Evolutionary conservation across 2,113 vertebrate genomes (phyloP), one percentile per base, ranked within the genome.

Genomic region (Colinus virginianus): DNA sequence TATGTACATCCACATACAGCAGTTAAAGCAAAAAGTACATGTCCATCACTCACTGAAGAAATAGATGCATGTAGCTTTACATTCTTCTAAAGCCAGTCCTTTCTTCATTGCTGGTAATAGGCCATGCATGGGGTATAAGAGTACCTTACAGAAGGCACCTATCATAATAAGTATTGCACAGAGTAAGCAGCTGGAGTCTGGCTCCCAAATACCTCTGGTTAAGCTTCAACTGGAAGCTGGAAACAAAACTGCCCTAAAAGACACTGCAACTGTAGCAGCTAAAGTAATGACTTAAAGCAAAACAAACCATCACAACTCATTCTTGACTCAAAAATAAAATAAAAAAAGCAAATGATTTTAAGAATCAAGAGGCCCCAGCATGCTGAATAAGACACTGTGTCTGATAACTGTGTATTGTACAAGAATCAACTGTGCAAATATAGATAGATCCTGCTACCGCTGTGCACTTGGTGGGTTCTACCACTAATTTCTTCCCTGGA

Each of bases 1-100:
- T 90, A 90, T 94, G 90, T 95, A 90, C 96, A 84, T 89, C 67
- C 94, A 72, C 88, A 75, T 61, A 89, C 93, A 97, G 93, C 91
- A 96, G 85, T 26, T 81, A 56, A 91, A 95, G 93, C 89, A 32
- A 69, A 85, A 83, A 49, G 49, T 25, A 4, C 48, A 51, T 11
- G 70, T 32, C 23, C 64, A 36, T 87, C 81, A 38, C 83, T 77
- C 87, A 34, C 22, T 67, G 94, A 64, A 83, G 72, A 78, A 84
- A 56, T 18, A 48, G 28, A 55, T 67, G 81, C 3, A 6, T 1
- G 36, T 26, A 84, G 93, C 85, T 48, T 56, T 15, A 36, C 14
- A 8, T 55, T 49, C 59, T 45, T 36, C 62, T 42, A 26, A 23
- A 87, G 59, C 84, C 87, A 58, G 19, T 58, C 84, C 80, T 90